These are phyloP conservation scores for Phymanthus crucifer DNA, from an alignment of 92 coral and sea anemone genomes.

Conservation along the genomic window DNA sequence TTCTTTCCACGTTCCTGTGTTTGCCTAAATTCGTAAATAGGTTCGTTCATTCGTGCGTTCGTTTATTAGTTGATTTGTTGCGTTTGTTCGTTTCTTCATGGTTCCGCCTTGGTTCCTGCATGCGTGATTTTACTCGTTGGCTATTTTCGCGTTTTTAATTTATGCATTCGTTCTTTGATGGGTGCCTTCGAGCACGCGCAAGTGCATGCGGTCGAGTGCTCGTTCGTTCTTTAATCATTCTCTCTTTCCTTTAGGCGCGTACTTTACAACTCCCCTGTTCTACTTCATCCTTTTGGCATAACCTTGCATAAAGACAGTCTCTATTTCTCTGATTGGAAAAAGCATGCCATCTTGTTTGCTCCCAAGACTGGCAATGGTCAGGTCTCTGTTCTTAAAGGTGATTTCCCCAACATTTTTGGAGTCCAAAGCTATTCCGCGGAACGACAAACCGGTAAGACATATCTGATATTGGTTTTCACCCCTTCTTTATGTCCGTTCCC, in stretches of 20 bases:
- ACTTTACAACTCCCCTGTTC: not conserved
- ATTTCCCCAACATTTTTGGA: slow-evolving; percentile 44
- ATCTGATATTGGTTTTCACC: not conserved
- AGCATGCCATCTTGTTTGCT: slow-evolving; percentile 44
- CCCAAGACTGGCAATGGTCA: slow-evolving; percentile 36
- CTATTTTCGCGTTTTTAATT: too few species aligned
- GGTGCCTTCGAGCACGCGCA: too few species aligned
- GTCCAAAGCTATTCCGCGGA: slow-evolving; percentile 57
- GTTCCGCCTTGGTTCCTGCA: too few species aligned
- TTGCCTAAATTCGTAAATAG: too few species aligned
- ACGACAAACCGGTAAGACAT: slow-evolving; percentile 70
- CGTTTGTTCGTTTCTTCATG: too few species aligned
- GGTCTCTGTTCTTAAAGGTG: slow-evolving; percentile 31
- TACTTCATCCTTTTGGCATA: slow-evolving; percentile 68
- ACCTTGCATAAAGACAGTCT: slow-evolving; percentile 44
- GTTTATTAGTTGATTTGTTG: too few species aligned
- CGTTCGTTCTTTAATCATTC: not conserved
- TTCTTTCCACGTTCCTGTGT: too few species aligned
- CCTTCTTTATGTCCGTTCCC: not conserved
- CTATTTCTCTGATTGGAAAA: slow-evolving; percentile 86
- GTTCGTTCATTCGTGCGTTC: too few species aligned
- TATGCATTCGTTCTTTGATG: too few species aligned
- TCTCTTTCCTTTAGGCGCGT: not conserved
- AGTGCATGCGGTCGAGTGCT: too few species aligned
- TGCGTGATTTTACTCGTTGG: too few species aligned